Base-by-base conservation (phyloP, 1,140 invertebrate genomes). In the Plodia interpunctella region DNA sequence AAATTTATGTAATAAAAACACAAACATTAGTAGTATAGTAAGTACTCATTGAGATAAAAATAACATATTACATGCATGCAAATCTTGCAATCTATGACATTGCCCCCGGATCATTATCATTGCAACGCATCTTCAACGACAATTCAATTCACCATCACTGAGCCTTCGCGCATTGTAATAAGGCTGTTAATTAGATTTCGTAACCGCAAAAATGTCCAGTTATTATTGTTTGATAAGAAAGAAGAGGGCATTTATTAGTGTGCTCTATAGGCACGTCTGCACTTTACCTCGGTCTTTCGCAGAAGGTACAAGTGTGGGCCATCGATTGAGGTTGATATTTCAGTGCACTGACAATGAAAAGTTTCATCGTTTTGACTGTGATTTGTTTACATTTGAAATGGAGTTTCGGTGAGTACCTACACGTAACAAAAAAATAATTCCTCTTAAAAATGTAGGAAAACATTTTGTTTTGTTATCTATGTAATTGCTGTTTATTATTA, bases 391-490 rank as follows among this genome's bases (percentile, higher is more conserved):
- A 76, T 19, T 51, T 65, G 25, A 62, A 58, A 15, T 72, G 67
- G 65, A 67, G 61, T 35, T 68, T 65, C 44, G 74, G 74, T 80
- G 30, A 71, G 75, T 72, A 18, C n/a, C n/a, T n/a, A n/a, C 28
- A 28, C 15, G 38, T 25, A n/a, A 25, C 55, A 28, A 51, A 25
- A 55, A 59, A 52, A 35, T 44, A 15, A 15, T 32, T 32, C 10
- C 10, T 32, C 10, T 44, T n/a, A 44, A 38, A 8, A 38, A 15
- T n/a, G 2, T 44, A 35, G 8, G 32, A 35, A 35, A 5, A 35
- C 2, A 11, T 11, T 13, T 13, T 35, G 32, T 25, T 25, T 25
- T 3, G 21, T 25, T 25, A 25, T 6, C 6, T 25, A 25, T 25
- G 2, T 25, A 25, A 6, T 25, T 2, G 21, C 21, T 6, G 6